Evolutionary conservation across 1,140 invertebrate species (phyloP), one percentile per base, ranked within the genome.

Genomic region (Caenorhabditis briggsae): DNA sequence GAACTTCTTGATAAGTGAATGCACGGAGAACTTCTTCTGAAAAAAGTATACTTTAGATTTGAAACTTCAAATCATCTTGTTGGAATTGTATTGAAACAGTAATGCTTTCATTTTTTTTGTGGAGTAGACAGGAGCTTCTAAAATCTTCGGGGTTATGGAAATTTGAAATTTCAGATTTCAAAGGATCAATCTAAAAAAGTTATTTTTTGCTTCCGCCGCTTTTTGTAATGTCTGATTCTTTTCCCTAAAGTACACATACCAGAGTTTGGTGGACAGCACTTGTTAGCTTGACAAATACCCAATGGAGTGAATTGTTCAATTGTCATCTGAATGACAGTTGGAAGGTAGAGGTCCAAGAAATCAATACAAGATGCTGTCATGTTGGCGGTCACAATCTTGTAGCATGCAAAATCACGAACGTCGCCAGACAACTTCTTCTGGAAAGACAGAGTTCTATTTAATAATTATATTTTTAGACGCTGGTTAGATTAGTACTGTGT

Each of bases 241-340:
- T 33, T 33, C 3, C 33, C 33, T 33, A 33, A 33, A 33, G 1
- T 3, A 33, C 1, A 33, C 33, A 33, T 33, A 78, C 70, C 43
- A 46, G 70, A 78, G 50, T 53, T n/a, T 8, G 9, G 20, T 78
- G 70, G 70, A 78, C 70, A 78, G 18, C 70, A 78, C 70, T 78
- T 78, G n/a, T 78, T 78, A 20, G 70, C 70, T 14, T 50, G n/a
- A 50, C 70, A 78, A 23, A 50, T 46, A 12, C 70, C 70, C 23
- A 74, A 33, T n/a, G 88, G 33, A 48, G 86, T 89, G 9, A 88
- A 50, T 83, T 89, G 88, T 43, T 78, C 55, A 33, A 88, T 48
- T 14, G 88, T 82, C 88, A 89, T 82, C n/a, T 88, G 64, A 61
- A 89, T 87, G 23, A 86, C 87, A 41, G 88, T 64, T 48, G 82